A percentile compares a stretch with the other conserved stretches of the same genome.
Evolutionary conservation across 2,113 vertebrate species (phyloP).

Genomic region (Microcebus murinus): DNA sequence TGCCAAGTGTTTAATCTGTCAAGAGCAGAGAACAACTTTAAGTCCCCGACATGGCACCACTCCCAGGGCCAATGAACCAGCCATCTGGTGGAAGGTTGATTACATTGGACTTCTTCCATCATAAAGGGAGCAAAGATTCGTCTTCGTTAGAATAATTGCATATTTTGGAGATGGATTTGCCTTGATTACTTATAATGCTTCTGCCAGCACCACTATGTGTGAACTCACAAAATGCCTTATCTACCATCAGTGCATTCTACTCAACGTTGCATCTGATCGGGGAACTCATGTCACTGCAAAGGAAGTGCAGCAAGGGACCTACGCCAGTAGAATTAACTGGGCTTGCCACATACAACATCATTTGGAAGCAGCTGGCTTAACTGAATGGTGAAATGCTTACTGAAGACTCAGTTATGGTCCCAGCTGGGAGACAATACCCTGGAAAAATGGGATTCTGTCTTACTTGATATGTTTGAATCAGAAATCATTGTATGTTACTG

Average conservation of each 20-base stretch:
- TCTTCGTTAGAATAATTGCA: conserved; percentile 33
- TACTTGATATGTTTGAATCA: background rate
- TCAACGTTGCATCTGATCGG: background rate
- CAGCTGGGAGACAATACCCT: background rate
- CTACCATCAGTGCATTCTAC: background rate
- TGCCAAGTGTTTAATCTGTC: conserved; percentile 39
- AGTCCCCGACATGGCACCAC: background rate
- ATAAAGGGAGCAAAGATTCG: background rate
- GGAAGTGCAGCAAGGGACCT: background rate
- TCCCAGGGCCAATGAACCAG: background rate
- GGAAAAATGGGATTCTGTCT: conserved; percentile 8
- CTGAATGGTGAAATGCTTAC: conserved; percentile 10
- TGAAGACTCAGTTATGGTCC: background rate
- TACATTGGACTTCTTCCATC: conserved; percentile 35
- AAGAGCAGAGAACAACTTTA: background rate
- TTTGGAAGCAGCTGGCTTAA: conserved; percentile 52
- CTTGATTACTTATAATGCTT: background rate
- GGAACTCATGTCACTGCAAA: conserved; percentile 13
- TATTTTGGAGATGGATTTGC: conserved; percentile 32
- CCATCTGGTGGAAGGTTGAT: conserved; percentile 46
- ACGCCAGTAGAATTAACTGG: background rate
- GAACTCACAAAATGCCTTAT: conserved; percentile 5
- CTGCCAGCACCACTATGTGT: background rate
- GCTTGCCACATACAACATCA: background rate
- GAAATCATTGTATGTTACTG: background rate